Base-by-base conservation (phyloP, 2,797 vertebrate species). In the Macrochelys suwanniensis region DNA sequence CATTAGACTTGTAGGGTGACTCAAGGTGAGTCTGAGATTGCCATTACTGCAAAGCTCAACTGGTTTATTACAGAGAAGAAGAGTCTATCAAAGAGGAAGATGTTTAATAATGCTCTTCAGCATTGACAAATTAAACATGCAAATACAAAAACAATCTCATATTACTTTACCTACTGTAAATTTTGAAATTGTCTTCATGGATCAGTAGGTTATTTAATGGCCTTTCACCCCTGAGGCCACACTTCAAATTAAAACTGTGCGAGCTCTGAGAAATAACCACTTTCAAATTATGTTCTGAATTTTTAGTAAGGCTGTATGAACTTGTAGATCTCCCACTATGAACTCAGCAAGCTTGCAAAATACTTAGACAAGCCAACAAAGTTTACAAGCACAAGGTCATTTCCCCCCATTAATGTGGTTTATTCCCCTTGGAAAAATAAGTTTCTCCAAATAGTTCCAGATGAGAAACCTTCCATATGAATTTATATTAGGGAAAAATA, bases 121-220 rank as follows among this genome's bases (percentile, higher is more conserved):
- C 65, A 85, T 17, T 76, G 65, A 95, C 50, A 93, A 97, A 97
- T 98, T 97, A 97, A 96, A 95, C 93, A 95, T 95, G 88, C 49
- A 96, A 95, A 97, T 93, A 94, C 50, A 90, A 82, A 93, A 95
- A 96, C 79, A 96, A 89, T 68, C 83, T 96, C 56, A 49, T 90
- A 94, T 94, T 85, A 95, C 65, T 95, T 97, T 95, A 95, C 88
- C 76, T 94, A 88, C 80, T 93, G 51, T 95, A 97, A 47, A 88
- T 94, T 96, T 95, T 96, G 42, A 97, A 96, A 95, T 96, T 95
- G 33, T 96, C 94, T 97, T 97, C 94, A 95, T 94, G 93, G 93
- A 97, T 97, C 96, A 92, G 88, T 95, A 95, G 82, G 68, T 90
- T 97, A 95, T 94, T 96, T 97, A 97, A 96, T 95, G 91, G 88